A percentile compares a stretch with the other conserved stretches of the same genome.
Conservation (phyloP, 2,888 invertebrate genomes). For the Eristalis intricaria region DNA sequence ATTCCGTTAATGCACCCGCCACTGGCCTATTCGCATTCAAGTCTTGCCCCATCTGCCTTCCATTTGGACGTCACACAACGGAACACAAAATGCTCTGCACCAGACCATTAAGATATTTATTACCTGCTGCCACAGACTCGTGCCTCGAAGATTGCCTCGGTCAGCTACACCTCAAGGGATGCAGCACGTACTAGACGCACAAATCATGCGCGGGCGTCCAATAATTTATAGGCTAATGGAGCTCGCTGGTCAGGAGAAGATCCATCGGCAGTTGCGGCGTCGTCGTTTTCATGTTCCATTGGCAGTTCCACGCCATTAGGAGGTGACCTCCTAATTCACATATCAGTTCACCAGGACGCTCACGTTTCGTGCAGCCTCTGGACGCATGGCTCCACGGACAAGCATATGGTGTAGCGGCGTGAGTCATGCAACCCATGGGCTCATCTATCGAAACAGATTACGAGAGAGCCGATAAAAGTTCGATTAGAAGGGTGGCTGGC, state of each 20-base stretch:
- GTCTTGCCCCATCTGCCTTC: background rate
- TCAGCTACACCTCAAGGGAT: background rate
- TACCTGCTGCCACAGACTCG: background rate
- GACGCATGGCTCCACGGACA: background rate
- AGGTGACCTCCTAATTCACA: background rate
- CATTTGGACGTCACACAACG: background rate
- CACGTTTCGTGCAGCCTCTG: background rate
- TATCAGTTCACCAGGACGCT: background rate
- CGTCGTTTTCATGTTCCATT: background rate
- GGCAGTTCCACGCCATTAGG: background rate
- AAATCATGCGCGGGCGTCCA: conserved; percentile 28
- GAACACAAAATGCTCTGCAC: background rate
- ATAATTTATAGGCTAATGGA: conserved; percentile 22
- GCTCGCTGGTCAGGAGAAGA: background rate
- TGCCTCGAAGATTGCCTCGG: background rate
- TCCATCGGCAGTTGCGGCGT: background rate
- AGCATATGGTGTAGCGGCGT: conserved; percentile 12
- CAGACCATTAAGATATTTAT: conserved; percentile 1
- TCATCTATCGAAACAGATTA: conserved; percentile 19
- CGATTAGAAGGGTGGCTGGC: background rate
- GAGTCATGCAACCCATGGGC: conserved; percentile 4
- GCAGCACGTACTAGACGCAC: conserved; percentile 35
- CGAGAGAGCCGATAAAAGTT: conserved; percentile 5
- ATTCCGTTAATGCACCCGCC: background rate
- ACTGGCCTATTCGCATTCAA: background rate